Conservation (phyloP, 2,113 vertebrate species). For the Ceuthmochares aereus region DNA sequence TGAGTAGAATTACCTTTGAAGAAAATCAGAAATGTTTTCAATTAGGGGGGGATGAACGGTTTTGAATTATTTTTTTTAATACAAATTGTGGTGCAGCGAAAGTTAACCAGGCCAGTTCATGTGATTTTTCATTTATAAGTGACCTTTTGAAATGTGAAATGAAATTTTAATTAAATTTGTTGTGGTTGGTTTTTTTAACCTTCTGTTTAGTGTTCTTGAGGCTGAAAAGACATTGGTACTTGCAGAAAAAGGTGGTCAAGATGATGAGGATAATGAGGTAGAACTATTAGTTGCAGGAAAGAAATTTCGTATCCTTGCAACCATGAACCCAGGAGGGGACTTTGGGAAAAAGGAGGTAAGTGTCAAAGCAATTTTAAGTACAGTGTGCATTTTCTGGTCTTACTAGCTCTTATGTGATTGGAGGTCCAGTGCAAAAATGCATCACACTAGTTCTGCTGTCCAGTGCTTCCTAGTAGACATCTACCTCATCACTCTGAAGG, state of each 20-base stretch:
- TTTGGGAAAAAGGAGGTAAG: constrained; percentile 98
- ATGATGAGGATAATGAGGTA: constrained; percentile 83
- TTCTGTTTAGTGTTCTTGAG: constrained; percentile 82
- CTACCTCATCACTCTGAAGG: accelerated
- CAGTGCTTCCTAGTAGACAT: background rate
- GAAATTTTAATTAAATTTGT: background rate
- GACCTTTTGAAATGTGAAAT: background rate
- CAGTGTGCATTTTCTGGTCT: background rate
- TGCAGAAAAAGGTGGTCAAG: constrained; percentile 92
- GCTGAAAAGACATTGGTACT: constrained; percentile 90
- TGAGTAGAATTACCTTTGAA: background rate
- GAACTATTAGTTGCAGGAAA: constrained; percentile 87
- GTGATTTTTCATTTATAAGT: background rate
- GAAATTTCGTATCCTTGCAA: constrained; percentile 90
- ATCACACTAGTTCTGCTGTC: background rate
- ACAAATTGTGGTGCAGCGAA: background rate
- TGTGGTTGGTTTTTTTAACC: background rate
- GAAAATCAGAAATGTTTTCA: background rate
- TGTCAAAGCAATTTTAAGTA: background rate
- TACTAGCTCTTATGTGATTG: background rate
- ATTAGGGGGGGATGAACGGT: background rate
- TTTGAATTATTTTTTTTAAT: background rate
- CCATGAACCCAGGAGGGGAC: constrained; percentile 98
- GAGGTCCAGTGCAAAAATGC: background rate
- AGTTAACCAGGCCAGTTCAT: background rate